Percentiles rank a stretch among this genome's conserved stretches.
These are phyloP conservation scores for Oryzias celebensis DNA, from an alignment of 2,113 vertebrate genomes.

Conservation along the genomic window DNA sequence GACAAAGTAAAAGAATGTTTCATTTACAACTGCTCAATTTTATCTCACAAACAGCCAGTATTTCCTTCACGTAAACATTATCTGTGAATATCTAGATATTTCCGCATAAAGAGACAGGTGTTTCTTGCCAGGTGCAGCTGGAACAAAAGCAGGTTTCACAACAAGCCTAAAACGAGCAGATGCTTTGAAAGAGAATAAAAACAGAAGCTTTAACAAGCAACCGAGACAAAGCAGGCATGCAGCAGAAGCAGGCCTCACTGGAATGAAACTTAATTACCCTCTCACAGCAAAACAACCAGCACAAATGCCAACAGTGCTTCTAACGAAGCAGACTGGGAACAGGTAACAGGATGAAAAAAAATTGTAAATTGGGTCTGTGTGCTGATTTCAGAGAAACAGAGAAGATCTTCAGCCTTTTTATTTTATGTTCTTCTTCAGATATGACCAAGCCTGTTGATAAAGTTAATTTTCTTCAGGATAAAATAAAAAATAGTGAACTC, in stretches of 20 bases:
- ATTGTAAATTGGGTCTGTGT: conserved; percentile 3
- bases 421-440: not conserved
- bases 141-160: conserved; percentile 1
- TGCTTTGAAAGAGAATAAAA: conserved; percentile 1
- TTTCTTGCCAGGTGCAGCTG: conserved; percentile 17
- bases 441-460: not conserved
- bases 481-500: not conserved
- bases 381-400: conserved; percentile 13
- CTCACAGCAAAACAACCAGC: conserved; percentile 38
- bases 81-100: conserved; percentile 5
- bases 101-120: conserved; percentile 1
- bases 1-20: too few relatives aligned
- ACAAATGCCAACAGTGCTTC: conserved; percentile 15
- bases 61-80: conserved; percentile 1
- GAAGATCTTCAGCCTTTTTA: not conserved
- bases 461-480: not conserved
- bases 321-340: conserved; percentile 14
- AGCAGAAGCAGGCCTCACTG: conserved; percentile 1
- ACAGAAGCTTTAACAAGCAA: conserved; percentile 39
- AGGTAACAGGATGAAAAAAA: conserved; percentile 25
- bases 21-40: not conserved
- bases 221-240: conserved; percentile 22
- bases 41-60: not conserved
- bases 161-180: conserved; percentile 12
- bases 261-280: conserved; percentile 42